These are phyloP conservation scores for Monomorium pharaonis DNA, from an alignment of 1,140 invertebrate genomes.

Conservation along the genomic window DNA sequence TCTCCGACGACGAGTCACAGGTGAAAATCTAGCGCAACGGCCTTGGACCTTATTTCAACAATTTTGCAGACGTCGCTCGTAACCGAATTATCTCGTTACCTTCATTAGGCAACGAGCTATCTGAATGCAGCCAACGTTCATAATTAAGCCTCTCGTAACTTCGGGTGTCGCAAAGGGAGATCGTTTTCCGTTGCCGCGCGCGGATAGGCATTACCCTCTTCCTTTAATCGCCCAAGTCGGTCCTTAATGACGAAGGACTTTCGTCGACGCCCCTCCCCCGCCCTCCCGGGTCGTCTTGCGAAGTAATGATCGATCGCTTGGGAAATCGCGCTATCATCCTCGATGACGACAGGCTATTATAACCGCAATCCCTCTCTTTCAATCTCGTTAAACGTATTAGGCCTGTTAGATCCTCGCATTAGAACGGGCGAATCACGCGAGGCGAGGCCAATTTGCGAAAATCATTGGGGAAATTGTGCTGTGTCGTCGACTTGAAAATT, in stretches of 20 bases:
- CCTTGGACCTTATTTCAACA: conserved; percentile 61
- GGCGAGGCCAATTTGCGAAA: neutral
- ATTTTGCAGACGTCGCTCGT: conserved; percentile 1
- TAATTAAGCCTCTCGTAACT: conserved; percentile 58
- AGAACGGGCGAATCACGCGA: conserved; percentile 8
- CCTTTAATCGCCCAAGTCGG: conserved; percentile 22
- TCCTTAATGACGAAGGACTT: conserved; percentile 45
- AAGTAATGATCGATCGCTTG: conserved; percentile 29
- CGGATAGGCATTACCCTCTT: conserved; percentile 37
- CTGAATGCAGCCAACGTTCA: neutral
- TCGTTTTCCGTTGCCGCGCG: neutral
- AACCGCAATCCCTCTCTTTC: conserved; percentile 28
- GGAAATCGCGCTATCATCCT: conserved; percentile 21
- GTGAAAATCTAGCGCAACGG: conserved; percentile 54
- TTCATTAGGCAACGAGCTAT: conserved; percentile 47
- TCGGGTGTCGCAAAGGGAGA: conserved; percentile 36
- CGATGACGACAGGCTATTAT: conserved; percentile 22
- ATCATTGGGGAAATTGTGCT: neutral
- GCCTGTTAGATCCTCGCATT: neutral
- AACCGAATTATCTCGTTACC: conserved; percentile 71
- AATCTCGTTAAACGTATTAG: conserved; percentile 31
- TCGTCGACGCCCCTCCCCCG: conserved; percentile 2
- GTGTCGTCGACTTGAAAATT: neutral
- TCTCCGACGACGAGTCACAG: neutral
- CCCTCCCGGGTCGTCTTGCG: neutral